Base-by-base conservation (phyloP, 2,113 vertebrate genomes). In the Elephas maximus region DNA sequence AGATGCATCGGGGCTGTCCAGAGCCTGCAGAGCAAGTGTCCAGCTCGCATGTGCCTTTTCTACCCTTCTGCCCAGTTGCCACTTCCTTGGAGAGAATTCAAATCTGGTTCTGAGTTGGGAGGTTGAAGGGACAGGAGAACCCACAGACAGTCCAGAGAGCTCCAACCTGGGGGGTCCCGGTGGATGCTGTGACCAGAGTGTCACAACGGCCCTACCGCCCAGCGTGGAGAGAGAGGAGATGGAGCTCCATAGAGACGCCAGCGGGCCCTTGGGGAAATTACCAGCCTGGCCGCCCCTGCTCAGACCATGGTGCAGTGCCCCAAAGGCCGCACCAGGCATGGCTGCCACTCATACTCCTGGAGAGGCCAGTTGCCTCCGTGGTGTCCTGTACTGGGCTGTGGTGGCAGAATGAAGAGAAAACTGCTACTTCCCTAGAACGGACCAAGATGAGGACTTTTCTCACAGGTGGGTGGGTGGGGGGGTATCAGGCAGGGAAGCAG, bases 221-320 rank as follows among this genome's bases (percentile, higher is more conserved):
- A 44, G 45, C 45, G 37, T 37, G 73, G 18, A 41, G 21, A 62
- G 11, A 28, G 33, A 83, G 33, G 67, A 6, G 17, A 18, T 28
- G 69, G 51, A 73, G 28, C 41, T 24, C 23, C 15, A n/a, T 8
- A 20, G 85, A 17, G 88, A 37, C 60, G 8, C 17, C n/a, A 14
- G 1, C 10, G 12, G n/a, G 69, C 11, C 60, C n/a, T 21, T 37
- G 2, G 48, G 45, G n/a, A 20, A 81, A 30, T 83, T 63, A 37
- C 3, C 6, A n/a, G 17, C 69, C 4, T 2, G 3, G 51, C n/a
- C 3, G 15, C 17, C 37, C 30, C 60, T 11, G 8, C 20, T 7
- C 14, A 83, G 12, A 48, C 26, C 78, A 30, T 41, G 20, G 20
- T 37, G 6, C 0, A 74, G 17, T 65, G 60, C 24, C 5, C 33